phyloP scores from a whole-genome alignment of 1,140 invertebrate genomes.

The Drosophila tristis region DNA sequence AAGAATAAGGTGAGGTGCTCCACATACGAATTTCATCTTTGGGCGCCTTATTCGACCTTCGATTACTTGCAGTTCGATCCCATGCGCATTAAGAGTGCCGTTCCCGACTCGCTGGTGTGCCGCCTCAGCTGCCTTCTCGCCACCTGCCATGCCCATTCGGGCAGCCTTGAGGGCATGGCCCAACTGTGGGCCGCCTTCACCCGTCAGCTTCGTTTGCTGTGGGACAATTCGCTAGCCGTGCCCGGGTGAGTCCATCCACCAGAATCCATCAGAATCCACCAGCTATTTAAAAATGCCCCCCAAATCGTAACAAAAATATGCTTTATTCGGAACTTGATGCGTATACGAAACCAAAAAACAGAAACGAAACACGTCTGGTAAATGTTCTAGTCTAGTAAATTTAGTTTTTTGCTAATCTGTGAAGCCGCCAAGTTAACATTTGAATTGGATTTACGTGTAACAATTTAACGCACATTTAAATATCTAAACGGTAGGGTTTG shows the following conservation, averaged over 20 bases:
- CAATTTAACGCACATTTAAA: conserved; percentile 76
- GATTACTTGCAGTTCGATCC: conserved; percentile 67
- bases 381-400: conserved; percentile 57
- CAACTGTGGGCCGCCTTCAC: conserved; percentile 97
- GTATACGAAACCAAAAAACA: conserved; percentile 46
- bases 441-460: conserved; percentile 54
- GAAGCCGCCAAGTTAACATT: conserved; percentile 76
- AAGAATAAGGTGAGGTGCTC: conserved; percentile 68
- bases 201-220: conserved; percentile 94
- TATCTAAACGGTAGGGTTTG: conserved; percentile 49
- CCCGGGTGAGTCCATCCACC: conserved; percentile 90
- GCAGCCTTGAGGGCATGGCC: conserved; percentile 91
- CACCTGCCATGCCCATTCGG: conserved; percentile 91
- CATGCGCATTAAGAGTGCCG: conserved; percentile 77
- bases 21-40: background rate
- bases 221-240: conserved; percentile 92
- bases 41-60: background rate
- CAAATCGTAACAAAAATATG: conserved; percentile 74
- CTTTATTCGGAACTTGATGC: conserved; percentile 73
- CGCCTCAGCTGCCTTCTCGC: conserved; percentile 92
- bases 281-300: background rate
- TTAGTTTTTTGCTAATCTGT: conserved; percentile 51
- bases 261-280: too few relatives aligned
- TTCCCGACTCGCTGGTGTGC: conserved; percentile 91
- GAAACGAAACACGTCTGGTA: conserved; percentile 29